phyloP scores from a whole-genome alignment of 2,113 vertebrate species.

The Gobio gobio region DNA sequence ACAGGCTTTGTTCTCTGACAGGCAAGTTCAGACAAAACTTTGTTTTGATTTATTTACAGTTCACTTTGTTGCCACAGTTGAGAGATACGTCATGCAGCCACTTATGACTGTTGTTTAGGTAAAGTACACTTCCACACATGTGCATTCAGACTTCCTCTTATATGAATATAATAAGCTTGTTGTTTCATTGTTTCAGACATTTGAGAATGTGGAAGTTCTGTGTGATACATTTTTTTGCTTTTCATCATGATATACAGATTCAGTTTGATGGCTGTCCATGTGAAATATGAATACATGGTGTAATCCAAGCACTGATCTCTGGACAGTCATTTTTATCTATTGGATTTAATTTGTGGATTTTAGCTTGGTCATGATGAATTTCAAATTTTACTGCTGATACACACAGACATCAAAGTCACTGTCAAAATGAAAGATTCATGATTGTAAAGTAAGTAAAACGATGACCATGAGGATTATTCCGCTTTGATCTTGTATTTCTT shows the following conservation, averaged over 20 bases:
- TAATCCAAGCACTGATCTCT: not conserved
- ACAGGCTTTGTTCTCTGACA: not conserved
- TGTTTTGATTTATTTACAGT: conserved; percentile 1
- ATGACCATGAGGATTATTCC: not conserved
- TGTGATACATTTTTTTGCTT: not conserved
- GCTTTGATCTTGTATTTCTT: not conserved
- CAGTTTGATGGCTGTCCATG: not conserved
- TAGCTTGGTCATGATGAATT: not conserved
- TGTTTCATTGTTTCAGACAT: not conserved
- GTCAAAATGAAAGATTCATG: conserved; percentile 2
- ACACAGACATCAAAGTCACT: not conserved
- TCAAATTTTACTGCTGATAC: not conserved
- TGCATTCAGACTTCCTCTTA: conserved; percentile 15
- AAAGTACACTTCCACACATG: not conserved
- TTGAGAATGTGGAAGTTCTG: not conserved
- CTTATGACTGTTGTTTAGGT: not conserved
- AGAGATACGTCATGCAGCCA: not conserved
- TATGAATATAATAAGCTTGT: not conserved
- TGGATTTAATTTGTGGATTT: conserved; percentile 10
- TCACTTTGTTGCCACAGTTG: not conserved
- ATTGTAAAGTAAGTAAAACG: not conserved
- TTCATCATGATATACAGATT: not conserved
- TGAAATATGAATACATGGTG: not conserved
- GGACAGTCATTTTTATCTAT: not conserved
- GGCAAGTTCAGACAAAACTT: not conserved